Base-by-base conservation (phyloP, 2,113 vertebrate species). In the Chloebia gouldiae region DNA sequence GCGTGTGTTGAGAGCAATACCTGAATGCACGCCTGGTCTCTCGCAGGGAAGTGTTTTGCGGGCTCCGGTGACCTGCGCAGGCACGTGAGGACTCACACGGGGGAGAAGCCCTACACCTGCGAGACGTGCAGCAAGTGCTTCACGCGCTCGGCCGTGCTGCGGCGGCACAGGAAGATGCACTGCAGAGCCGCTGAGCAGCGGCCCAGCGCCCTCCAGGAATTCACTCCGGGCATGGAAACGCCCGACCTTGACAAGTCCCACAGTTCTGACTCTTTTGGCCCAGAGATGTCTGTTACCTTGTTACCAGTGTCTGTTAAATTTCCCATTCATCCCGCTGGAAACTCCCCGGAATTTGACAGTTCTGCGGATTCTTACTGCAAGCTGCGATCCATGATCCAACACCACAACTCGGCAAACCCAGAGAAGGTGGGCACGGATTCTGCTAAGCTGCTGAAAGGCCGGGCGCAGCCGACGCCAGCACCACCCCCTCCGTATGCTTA, bases 61-160 rank as follows among this genome's bases (percentile, higher is more conserved):
- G 99, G 98, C 33, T 99, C 99, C 1, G 99, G 99, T 9, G 99
- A 99, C 96, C 98, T 99, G 68, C 99, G 98, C 73, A 97, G 99
- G 39, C 99, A 99, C 2, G 98, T 99, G 57, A 97, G 99, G 44
- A 99, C 99, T 2, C 99, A 99, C 87, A 99, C 99, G 0, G 99
- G 99, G 45, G 99, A 99, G 95, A 99, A 99, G 77, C 99, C 99
- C 0, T 99, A 99, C 65, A 91, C 97, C 3, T 99, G 99, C 22
- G 98, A 98, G 44, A 96, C 98, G 23, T 99, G 99, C 12, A 98
- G 96, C 86, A 99, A 99, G 91, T 98, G 99, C 92, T 99, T 99
- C 95, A 99, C 98, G 0, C 99, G 99, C 82, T 99, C 99, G 0
- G 99, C 99, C 1, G 98, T 99, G 70, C 96, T 99, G 21, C 98